phyloP scores from a whole-genome alignment of 2,113 vertebrate genomes.

The Oophaga pumilio region DNA sequence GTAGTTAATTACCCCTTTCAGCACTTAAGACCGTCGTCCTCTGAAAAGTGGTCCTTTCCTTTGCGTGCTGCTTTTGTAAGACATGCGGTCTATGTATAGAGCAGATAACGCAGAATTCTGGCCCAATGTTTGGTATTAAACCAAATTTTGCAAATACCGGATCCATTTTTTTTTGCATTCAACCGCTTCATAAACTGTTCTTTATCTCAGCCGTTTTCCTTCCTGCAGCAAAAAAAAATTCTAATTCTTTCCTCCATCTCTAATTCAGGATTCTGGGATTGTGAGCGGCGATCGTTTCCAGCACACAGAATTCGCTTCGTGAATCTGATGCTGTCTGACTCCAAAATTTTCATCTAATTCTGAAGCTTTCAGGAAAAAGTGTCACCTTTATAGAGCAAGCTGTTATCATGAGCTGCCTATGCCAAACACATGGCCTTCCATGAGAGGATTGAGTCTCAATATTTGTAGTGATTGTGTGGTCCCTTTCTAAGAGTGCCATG shows the following conservation, averaged over 20 bases:
- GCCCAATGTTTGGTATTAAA: not conserved
- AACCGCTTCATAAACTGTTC: not conserved
- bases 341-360: conserved; percentile 69
- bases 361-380: conserved; percentile 83
- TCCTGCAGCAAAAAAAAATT: not conserved
- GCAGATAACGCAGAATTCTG: not conserved
- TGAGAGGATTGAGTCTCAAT: conserved; percentile 84
- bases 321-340: not conserved
- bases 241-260: conserved; percentile 26
- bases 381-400: conserved; percentile 89
- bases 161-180: not conserved
- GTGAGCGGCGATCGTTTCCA: not conserved
- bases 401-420: conserved; percentile 79
- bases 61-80: too few species aligned
- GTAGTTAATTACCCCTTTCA: not conserved
- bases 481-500: conserved; percentile 91
- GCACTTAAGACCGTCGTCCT: not conserved
- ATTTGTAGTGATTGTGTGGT: conserved; percentile 86
- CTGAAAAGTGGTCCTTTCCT: too few species aligned
- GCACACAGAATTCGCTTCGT: not conserved
- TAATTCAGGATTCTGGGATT: conserved; percentile 18
- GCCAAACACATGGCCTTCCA: conserved; percentile 85
- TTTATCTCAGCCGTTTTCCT: not conserved
- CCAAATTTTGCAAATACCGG: not conserved
- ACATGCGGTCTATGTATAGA: not conserved